Percentiles rank a stretch among this genome's conserved stretches.
phyloP scores from a whole-genome alignment of 2,797 vertebrate species.

The Danio aesculapii region DNA sequence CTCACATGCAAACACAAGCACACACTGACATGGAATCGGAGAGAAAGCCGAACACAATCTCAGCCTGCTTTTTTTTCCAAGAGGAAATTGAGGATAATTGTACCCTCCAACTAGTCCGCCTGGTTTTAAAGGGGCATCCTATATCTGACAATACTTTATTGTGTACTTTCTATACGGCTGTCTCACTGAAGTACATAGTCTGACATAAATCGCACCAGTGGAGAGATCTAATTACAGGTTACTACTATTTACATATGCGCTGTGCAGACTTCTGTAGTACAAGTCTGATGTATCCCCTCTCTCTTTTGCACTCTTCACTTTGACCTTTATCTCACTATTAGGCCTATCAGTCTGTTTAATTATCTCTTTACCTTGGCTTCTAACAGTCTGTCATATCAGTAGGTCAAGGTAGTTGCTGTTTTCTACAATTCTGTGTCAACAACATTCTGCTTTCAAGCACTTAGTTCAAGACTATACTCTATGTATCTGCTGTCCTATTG shows the following conservation, averaged over 20 bases:
- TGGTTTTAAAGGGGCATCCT: conserved; percentile 39
- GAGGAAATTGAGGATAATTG: conserved; percentile 70
- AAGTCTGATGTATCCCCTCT: not conserved
- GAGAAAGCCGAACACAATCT: conserved; percentile 44
- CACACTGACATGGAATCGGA: conserved; percentile 38
- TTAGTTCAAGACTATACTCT: not conserved
- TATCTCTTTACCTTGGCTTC: conserved; percentile 48
- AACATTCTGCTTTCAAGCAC: conserved; percentile 8
- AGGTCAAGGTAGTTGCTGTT: conserved; percentile 35
- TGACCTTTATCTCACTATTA: conserved; percentile 35
- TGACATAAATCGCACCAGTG: conserved; percentile 47
- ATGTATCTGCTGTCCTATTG: not conserved
- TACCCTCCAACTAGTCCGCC: conserved; percentile 43
- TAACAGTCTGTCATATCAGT: conserved; percentile 13
- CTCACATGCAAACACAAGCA: conserved; percentile 32
- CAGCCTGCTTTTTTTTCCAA: conserved; percentile 66
- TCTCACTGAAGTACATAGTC: conserved; percentile 31
- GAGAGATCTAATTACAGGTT: conserved; percentile 68
- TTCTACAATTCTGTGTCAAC: conserved; percentile 23
- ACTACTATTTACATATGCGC: conserved; percentile 64
- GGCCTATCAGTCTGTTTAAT: conserved; percentile 34
- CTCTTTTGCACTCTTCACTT: conserved; percentile 21
- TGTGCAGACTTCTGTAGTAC: conserved; percentile 30
- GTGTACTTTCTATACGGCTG: conserved; percentile 41
- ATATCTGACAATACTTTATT: conserved; percentile 45